These are phyloP conservation scores for Trogon surrucura DNA, from an alignment of 2,113 vertebrate species.

Conservation along the genomic window DNA sequence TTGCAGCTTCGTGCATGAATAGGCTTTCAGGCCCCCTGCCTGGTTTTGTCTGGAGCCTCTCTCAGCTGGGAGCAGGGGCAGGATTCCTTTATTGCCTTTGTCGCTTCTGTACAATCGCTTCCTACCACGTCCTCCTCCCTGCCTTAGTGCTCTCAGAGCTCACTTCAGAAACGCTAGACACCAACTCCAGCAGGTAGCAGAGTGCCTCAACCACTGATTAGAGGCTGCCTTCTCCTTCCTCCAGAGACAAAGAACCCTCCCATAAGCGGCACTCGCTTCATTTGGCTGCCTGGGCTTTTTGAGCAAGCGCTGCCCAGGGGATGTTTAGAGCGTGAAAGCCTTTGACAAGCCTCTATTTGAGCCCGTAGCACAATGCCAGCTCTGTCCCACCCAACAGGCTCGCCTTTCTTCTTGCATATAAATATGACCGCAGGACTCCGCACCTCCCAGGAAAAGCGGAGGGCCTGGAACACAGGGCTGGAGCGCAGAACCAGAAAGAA, in stretches of 20 bases:
- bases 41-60: not conserved
- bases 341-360: not conserved
- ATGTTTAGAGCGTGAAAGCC: not conserved
- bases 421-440: not conserved
- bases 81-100: not conserved
- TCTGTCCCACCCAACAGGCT: not conserved
- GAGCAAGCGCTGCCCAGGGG: not conserved
- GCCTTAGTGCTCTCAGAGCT: not conserved
- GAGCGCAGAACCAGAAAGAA: not conserved
- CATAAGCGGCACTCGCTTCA: not conserved
- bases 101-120: not conserved
- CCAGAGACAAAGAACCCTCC: not conserved
- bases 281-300: not conserved
- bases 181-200: not conserved
- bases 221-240: not conserved
- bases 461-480: not conserved
- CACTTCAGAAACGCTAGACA: not conserved
- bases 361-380: not conserved
- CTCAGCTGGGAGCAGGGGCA: not conserved
- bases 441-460: not conserved
- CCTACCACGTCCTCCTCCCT: not conserved
- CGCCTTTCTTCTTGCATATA: not conserved
- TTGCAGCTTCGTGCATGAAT: not conserved
- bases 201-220: not conserved
- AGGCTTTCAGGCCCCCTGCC: not conserved